Evolutionary conservation across 2,113 vertebrate genomes (phyloP).

Genomic region (Seriola rivoliana): DNA sequence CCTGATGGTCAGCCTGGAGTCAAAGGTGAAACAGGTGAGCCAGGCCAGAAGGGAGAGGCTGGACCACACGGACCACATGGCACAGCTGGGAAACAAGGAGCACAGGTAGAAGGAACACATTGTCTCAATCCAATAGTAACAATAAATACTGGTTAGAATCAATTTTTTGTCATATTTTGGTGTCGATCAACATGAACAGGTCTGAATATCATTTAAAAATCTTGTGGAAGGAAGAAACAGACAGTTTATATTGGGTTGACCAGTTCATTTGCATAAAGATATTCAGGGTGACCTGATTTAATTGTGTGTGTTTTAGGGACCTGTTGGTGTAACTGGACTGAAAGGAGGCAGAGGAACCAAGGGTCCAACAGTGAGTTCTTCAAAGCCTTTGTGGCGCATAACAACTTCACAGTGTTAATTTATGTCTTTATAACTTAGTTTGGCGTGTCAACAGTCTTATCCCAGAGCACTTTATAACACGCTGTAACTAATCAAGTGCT

Average conservation of each 20-base stretch:
- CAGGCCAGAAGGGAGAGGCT: slow-evolving; percentile 93
- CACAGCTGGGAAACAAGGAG: slow-evolving; percentile 90
- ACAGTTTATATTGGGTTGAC: too few species aligned
- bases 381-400: background rate
- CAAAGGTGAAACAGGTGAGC: slow-evolving; percentile 95
- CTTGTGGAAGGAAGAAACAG: too few species aligned
- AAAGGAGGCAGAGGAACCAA: slow-evolving; percentile 97
- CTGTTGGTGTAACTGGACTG: slow-evolving; percentile 91
- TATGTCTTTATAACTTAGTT: background rate
- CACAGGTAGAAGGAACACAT: slow-evolving; percentile 80
- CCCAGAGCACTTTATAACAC: background rate
- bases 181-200: too few species aligned
- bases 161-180: too few species aligned
- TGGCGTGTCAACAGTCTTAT: background rate
- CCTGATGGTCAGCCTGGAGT: slow-evolving; percentile 95
- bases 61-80: slow-evolving; percentile 94
- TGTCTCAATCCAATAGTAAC: too few species aligned
- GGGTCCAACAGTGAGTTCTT: slow-evolving; percentile 90
- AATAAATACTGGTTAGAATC: too few species aligned
- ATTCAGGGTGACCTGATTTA: too few species aligned
- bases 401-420: background rate
- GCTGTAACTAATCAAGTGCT: too few species aligned
- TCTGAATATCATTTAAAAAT: too few species aligned
- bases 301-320: slow-evolving; percentile 84
- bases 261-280: too few species aligned